phyloP scores from a whole-genome alignment of 2,113 vertebrate genomes.

The Pleuronectes platessa region DNA sequence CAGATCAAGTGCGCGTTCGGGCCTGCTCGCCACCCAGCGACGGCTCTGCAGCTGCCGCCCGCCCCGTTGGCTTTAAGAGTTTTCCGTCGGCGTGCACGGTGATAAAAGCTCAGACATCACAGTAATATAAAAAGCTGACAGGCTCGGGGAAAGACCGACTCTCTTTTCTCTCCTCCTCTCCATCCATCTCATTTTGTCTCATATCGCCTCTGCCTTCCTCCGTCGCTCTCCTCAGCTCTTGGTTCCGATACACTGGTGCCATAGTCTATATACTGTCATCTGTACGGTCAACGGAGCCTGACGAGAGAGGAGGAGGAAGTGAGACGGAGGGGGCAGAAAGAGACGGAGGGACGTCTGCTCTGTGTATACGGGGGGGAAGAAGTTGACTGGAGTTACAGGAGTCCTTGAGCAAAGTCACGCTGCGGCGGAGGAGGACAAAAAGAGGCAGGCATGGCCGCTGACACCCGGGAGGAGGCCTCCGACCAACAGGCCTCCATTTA shows the following conservation, averaged over 20 bases:
- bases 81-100: slow-evolving; percentile 19
- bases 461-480: slow-evolving; percentile 34
- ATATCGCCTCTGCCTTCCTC: slow-evolving; percentile 40
- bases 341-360: slow-evolving; percentile 47
- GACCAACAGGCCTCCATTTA: slow-evolving; percentile 27
- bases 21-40: slow-evolving; percentile 40
- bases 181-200: slow-evolving; percentile 55
- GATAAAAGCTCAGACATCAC: slow-evolving; percentile 72
- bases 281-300: slow-evolving; percentile 64
- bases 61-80: slow-evolving; percentile 55
- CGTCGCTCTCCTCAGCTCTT: slow-evolving; percentile 49
- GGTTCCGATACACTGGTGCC: slow-evolving; percentile 63
- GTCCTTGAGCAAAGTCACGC: slow-evolving; percentile 75
- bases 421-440: slow-evolving; percentile 29
- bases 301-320: slow-evolving; percentile 44
- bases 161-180: slow-evolving; percentile 45
- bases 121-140: slow-evolving; percentile 64
- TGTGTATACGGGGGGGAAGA: slow-evolving; percentile 21
- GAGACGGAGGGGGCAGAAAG: slow-evolving; percentile 10
- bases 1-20: slow-evolving; percentile 44
- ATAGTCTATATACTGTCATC: slow-evolving; percentile 59
- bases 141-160: slow-evolving; percentile 43
- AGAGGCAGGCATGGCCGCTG: slow-evolving; percentile 27
- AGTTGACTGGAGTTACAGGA: slow-evolving; percentile 61
- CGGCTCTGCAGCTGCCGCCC: slow-evolving; percentile 39